Evolutionary conservation across 1,140 invertebrate species (phyloP), one percentile per base, ranked within the genome.

Genomic region (Venustaconcha ellipsiformis): DNA sequence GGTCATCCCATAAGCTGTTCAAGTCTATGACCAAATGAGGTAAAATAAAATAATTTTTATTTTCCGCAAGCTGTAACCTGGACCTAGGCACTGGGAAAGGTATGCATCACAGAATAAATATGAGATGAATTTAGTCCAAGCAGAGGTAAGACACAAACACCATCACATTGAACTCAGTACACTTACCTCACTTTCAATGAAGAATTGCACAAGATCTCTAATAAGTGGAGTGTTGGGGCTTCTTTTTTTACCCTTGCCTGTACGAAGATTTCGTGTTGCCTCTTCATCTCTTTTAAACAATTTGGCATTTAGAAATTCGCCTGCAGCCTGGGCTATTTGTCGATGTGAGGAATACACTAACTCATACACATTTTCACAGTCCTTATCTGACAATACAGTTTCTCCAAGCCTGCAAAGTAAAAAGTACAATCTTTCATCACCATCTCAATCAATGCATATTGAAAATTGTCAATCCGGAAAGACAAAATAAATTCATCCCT

Each of bases 341-440:
- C 97, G 93, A 91, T 99, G 96, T 56, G 97, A 97, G 12, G 97
- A 99, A 91, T 99, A 99, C 18, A 99, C 98, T 87, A 99, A 92
- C 91, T 99, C 98, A 90, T 99, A 99, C 23, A 99, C 96, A 89
- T 99, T 97, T 91, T 99, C 97, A 92, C 97, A 99, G 91, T 99
- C 98, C 90, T 99, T 99, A 89, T 99, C 96, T 13, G 95, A 95
- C 65, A 99, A 92, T 82, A 99, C 97, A 59, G 88, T 97, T 94
- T 80, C 96, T 93, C 91, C 99, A 96, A 89, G 96, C 89, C 94
- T 95, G 83, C 67, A 89, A 78, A 71, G 37, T 48, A 48, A 6
- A 48, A 48, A 8, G 37, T 48, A 48, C 11, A 11, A 48, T 48
- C 11, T 48, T 48, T 48, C 37, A 48, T 48, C 37, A 48, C 37